Evolutionary conservation across 2,888 invertebrate genomes (phyloP).

Genomic region (Nomada ruficornis): DNA sequence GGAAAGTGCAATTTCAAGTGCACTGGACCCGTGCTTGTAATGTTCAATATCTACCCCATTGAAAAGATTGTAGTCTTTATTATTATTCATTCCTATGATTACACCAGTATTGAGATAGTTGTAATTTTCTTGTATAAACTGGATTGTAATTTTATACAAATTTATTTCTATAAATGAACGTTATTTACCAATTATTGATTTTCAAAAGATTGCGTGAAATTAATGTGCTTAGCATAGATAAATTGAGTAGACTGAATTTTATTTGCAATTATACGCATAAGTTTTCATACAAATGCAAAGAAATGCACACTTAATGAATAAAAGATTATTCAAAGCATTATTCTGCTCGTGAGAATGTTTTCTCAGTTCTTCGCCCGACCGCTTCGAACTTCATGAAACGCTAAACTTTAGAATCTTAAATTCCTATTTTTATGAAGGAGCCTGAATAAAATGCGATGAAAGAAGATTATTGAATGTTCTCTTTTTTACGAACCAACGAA

Average conservation of each 20-base stretch:
- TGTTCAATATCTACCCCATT: too few relatives aligned
- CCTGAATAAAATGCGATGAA: background rate
- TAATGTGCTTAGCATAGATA: background rate
- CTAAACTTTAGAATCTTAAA: background rate
- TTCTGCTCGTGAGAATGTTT: background rate
- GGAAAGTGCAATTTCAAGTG: too few relatives aligned
- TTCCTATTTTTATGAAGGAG: conserved; percentile 2
- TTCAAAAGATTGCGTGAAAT: too few relatives aligned
- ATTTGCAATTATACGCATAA: background rate
- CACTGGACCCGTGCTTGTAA: too few relatives aligned
- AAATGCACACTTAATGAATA: background rate
- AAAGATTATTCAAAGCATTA: conserved; percentile 1
- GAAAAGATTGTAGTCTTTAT: too few relatives aligned
- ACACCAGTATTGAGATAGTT: too few relatives aligned
- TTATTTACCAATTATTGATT: too few relatives aligned
- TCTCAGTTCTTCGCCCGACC: background rate
- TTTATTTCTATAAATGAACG: too few relatives aligned
- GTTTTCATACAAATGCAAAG: background rate
- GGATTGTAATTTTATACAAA: too few relatives aligned
- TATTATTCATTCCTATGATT: too few relatives aligned
- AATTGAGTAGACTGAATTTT: background rate
- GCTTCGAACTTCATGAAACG: background rate
- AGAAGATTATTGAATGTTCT: background rate
- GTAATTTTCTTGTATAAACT: too few relatives aligned
- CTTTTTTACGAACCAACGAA: too few relatives aligned